phyloP scores from a whole-genome alignment of 2,888 invertebrate species.

The Lingula anatina region DNA sequence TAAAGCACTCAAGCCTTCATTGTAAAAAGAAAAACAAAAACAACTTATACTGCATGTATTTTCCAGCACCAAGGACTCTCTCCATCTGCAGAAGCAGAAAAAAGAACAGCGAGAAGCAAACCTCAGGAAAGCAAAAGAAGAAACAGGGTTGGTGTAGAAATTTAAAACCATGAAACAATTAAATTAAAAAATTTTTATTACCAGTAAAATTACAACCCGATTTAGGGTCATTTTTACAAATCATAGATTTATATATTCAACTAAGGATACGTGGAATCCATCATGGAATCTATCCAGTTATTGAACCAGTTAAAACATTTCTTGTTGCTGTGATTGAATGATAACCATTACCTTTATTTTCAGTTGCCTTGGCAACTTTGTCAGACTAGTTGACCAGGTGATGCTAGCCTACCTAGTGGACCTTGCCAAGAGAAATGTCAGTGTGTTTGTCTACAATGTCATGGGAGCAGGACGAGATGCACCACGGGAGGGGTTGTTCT shows the following conservation, averaged over 20 bases:
- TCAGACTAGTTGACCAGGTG: constrained; percentile 45
- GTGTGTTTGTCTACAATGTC: constrained; percentile 31
- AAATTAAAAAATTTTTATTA: too few species aligned
- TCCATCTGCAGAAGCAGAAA: constrained; percentile 42
- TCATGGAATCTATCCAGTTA: not conserved
- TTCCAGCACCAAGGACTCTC: constrained; percentile 44
- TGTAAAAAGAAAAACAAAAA: too few species aligned
- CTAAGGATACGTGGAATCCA: too few species aligned
- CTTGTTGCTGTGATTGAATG: not conserved
- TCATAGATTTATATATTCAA: too few species aligned
- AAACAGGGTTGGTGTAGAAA: constrained; percentile 41
- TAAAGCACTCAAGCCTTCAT: too few species aligned
- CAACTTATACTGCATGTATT: constrained; percentile 17
- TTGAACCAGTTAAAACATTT: not conserved
- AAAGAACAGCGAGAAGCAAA: constrained; percentile 40
- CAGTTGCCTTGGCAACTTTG: constrained; percentile 46
- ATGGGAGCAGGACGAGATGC: constrained; percentile 21
- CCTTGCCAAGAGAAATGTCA: constrained; percentile 35
- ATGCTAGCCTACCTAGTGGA: constrained; percentile 45
- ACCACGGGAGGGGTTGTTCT: constrained; percentile 36
- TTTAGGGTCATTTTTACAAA: too few species aligned
- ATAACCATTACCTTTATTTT: constrained; percentile 4
- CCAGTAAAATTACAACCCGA: too few species aligned
- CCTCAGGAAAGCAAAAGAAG: constrained; percentile 35
- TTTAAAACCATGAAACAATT: too few species aligned